Conservation (phyloP, 2,888 invertebrate species). For the Isotomurus palustris region DNA sequence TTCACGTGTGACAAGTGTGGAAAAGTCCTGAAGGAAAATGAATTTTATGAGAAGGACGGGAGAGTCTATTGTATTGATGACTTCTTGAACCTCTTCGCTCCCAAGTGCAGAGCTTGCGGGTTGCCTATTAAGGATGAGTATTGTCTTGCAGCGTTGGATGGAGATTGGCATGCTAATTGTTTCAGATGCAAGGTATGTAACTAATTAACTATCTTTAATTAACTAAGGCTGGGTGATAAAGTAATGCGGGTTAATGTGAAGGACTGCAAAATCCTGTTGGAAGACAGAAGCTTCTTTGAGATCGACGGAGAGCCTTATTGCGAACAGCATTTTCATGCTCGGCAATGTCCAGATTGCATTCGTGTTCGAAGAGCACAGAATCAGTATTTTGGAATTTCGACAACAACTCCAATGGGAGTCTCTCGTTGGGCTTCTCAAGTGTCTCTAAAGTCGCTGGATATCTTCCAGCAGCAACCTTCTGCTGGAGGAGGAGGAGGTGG, state of each 20-base stretch:
- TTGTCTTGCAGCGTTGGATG: constrained; percentile 28
- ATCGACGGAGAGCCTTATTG: constrained; percentile 44
- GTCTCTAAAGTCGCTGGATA: constrained; percentile 26
- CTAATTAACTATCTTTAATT: not conserved
- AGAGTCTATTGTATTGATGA: constrained; percentile 35
- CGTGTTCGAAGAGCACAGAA: constrained; percentile 42
- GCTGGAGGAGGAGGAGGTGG: not conserved
- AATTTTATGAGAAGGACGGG: constrained; percentile 41
- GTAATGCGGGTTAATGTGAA: constrained; percentile 6
- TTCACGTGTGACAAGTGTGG: constrained; percentile 36
- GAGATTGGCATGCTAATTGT: constrained; percentile 36
- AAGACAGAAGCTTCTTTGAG: constrained; percentile 43
- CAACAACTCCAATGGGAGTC: constrained; percentile 21
- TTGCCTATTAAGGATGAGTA: constrained; percentile 32
- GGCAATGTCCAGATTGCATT: constrained; percentile 46
- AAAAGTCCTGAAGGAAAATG: constrained; percentile 25
- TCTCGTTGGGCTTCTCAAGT: constrained; percentile 31
- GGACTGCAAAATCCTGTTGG: constrained; percentile 42
- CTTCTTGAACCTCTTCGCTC: constrained; percentile 32
- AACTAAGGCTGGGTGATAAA: not conserved
- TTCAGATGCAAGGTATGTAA: constrained; percentile 24
- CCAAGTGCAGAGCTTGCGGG: constrained; percentile 29
- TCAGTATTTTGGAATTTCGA: constrained; percentile 37
- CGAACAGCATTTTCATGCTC: constrained; percentile 43
- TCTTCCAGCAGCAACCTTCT: constrained; percentile 1